Evolutionary conservation across 2,797 vertebrate genomes (phyloP).

Genomic region (Enteromius paludinosus): DNA sequence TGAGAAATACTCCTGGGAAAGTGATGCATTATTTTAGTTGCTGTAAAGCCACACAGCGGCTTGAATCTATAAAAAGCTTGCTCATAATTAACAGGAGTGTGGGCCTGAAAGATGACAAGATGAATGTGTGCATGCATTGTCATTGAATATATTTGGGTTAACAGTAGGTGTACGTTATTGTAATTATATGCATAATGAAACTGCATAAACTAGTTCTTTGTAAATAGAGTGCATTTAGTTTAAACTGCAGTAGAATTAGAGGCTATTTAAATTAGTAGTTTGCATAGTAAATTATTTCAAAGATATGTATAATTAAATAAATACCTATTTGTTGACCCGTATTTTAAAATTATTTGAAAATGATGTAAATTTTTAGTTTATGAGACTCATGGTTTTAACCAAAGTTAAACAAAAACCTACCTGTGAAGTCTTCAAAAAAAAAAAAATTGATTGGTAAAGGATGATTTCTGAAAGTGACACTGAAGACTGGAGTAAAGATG

Average conservation of each 20-base stretch:
- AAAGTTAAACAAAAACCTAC: too few relatives aligned
- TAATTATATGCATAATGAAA: neutral
- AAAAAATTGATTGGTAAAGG: too few relatives aligned
- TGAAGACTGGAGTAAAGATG: too few relatives aligned
- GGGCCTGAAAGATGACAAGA: conserved; percentile 17
- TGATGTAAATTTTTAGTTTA: neutral
- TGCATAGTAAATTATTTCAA: neutral
- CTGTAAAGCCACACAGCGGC: conserved; percentile 9
- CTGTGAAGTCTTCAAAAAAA: neutral
- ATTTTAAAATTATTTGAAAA: neutral
- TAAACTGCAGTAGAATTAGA: neutral
- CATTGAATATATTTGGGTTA: conserved; percentile 9
- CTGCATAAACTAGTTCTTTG: neutral
- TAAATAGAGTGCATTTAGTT: neutral
- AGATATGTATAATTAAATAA: too few relatives aligned
- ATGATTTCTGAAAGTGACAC: too few relatives aligned
- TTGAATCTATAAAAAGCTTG: conserved; percentile 34
- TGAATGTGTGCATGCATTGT: neutral
- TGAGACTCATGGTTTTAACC: neutral
- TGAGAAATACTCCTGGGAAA: conserved; percentile 24
- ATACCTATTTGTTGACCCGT: neutral
- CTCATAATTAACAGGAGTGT: conserved; percentile 19
- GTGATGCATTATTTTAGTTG: conserved; percentile 36
- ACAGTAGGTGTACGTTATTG: neutral
- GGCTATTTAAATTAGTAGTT: neutral